Conservation (phyloP, 2,113 vertebrate species). For the Dipodomys merriami region DNA sequence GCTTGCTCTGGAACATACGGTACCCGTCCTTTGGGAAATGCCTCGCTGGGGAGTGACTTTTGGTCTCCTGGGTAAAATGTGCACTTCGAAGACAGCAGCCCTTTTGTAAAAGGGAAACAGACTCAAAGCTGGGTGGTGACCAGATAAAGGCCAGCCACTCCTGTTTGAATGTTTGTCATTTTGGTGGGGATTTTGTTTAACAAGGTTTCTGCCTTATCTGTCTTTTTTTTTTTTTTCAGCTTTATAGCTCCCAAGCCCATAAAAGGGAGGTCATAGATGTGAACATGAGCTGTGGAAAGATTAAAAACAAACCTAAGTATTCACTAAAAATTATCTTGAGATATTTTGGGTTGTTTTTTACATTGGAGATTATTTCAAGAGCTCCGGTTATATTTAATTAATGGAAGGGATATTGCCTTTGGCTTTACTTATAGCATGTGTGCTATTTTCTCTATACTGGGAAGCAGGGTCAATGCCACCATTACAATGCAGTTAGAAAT, state of each 20-base stretch:
- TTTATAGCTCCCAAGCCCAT: slow-evolving; percentile 75
- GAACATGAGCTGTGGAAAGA: slow-evolving; percentile 59
- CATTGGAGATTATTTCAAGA: neutral
- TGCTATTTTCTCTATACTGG: slow-evolving; percentile 33
- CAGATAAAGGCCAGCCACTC: slow-evolving; percentile 78
- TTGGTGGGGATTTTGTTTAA: slow-evolving; percentile 81
- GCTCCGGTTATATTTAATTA: neutral
- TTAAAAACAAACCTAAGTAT: slow-evolving; percentile 67
- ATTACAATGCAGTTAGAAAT: slow-evolving; percentile 36
- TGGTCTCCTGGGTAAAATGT: slow-evolving; percentile 46
- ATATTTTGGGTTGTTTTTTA: slow-evolving; percentile 43
- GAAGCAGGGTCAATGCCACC: slow-evolving; percentile 6
- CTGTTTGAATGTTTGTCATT: slow-evolving; percentile 79
- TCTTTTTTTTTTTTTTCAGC: slow-evolving; percentile 58
- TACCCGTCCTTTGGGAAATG: slow-evolving; percentile 65
- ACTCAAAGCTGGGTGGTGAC: slow-evolving; percentile 68
- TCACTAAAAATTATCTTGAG: slow-evolving; percentile 42
- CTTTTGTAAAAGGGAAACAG: slow-evolving; percentile 74
- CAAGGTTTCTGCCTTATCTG: slow-evolving; percentile 77
- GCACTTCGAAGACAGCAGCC: slow-evolving; percentile 60
- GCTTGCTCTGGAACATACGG: neutral
- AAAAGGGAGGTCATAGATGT: slow-evolving; percentile 61
- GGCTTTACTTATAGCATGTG: neutral
- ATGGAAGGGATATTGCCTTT: neutral
- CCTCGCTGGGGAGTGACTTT: slow-evolving; percentile 69